phyloP scores from a whole-genome alignment of 1,140 invertebrate genomes.

The Stenopsyche tienmushanensis region DNA sequence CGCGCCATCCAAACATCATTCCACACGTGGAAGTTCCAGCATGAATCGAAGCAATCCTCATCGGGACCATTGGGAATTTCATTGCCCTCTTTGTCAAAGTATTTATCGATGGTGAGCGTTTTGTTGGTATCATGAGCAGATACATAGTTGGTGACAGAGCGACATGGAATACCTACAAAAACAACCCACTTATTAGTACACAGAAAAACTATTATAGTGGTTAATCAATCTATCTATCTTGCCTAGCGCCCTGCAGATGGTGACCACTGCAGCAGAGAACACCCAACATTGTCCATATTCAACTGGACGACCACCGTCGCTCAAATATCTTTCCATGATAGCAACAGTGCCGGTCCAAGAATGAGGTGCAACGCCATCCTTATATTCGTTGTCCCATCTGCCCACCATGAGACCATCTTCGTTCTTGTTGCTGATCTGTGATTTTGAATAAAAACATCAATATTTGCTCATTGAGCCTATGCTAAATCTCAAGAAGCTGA shows the following conservation, averaged over 20 bases:
- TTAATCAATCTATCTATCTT: conserved; percentile 30
- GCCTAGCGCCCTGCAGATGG: conserved; percentile 63
- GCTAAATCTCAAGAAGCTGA: neutral
- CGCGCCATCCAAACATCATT: conserved; percentile 81
- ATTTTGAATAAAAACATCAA: neutral
- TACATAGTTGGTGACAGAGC: conserved; percentile 74
- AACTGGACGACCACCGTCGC: conserved; percentile 63
- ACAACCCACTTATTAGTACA: neutral
- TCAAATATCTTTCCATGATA: conserved; percentile 69
- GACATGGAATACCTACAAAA: conserved; percentile 66
- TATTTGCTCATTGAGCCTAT: too few species aligned
- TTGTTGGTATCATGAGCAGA: conserved; percentile 77
- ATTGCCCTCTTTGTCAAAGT: conserved; percentile 63
- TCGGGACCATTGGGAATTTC: conserved; percentile 63
- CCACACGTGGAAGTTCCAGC: conserved; percentile 85
- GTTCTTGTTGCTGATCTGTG: conserved; percentile 61
- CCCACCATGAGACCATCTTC: conserved; percentile 71
- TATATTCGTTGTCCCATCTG: conserved; percentile 72
- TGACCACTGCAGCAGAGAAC: conserved; percentile 71
- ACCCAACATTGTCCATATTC: conserved; percentile 85
- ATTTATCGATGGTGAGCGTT: conserved; percentile 71
- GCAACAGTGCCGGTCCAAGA: conserved; percentile 70
- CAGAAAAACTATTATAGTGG: neutral
- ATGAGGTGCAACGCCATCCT: conserved; percentile 64
- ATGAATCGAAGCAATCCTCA: conserved; percentile 61